These are phyloP conservation scores for Crossocerus cetratus DNA, from an alignment of 2,888 invertebrate species.

Conservation along the genomic window DNA sequence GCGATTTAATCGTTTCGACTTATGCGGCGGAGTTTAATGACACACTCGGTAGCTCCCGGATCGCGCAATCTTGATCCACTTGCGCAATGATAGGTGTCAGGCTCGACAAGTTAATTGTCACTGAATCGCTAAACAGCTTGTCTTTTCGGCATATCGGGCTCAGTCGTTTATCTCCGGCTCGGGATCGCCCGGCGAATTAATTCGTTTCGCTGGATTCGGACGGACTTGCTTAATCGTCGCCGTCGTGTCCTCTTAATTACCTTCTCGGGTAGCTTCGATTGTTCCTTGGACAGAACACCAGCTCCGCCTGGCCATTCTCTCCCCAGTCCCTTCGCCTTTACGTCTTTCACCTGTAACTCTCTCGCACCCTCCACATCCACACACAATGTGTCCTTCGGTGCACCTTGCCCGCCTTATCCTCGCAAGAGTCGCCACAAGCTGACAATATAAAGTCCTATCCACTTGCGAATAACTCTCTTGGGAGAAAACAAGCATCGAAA, in stretches of 20 bases:
- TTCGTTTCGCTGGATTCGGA: conserved; percentile 57
- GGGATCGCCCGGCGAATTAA: conserved; percentile 55
- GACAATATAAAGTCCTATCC: neutral
- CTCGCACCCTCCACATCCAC: conserved; percentile 47
- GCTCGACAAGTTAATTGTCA: conserved; percentile 28
- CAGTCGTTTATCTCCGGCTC: conserved; percentile 56
- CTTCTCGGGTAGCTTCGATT: conserved; percentile 52
- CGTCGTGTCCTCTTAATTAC: conserved; percentile 60
- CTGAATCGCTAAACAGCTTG: conserved; percentile 39
- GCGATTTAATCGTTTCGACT: too few relatives aligned
- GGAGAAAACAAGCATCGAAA: too few relatives aligned
- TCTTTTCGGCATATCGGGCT: conserved; percentile 24
- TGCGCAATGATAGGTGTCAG: neutral
- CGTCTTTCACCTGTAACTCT: conserved; percentile 51
- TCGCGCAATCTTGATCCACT: too few relatives aligned
- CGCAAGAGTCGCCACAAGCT: neutral
- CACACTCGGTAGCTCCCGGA: too few relatives aligned
- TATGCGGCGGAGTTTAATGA: too few relatives aligned
- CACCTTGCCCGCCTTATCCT: neutral
- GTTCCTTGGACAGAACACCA: conserved; percentile 51
- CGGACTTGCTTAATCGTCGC: conserved; percentile 59
- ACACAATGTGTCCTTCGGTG: conserved; percentile 9
- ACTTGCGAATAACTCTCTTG: too few relatives aligned
- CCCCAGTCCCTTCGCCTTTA: conserved; percentile 34
- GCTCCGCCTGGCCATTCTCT: conserved; percentile 34